phyloP scores from a whole-genome alignment of 2,888 invertebrate species.

The Apocheima hispidaria region DNA sequence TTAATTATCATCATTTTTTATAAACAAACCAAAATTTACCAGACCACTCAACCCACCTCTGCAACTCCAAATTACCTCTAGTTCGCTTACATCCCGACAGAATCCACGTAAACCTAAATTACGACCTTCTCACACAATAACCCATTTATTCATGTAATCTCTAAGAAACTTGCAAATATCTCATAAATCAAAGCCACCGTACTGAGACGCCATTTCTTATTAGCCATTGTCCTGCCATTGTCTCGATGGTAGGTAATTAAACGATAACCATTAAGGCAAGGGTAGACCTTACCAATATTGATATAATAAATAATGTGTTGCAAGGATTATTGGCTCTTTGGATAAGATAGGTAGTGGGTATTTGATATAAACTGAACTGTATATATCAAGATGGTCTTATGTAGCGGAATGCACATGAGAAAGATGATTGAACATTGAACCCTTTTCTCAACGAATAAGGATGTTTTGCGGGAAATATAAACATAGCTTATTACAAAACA shows the following conservation, averaged over 20 bases:
- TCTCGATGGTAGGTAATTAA: constrained; percentile 81
- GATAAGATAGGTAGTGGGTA: constrained; percentile 12
- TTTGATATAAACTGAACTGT: background rate
- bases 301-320: constrained; percentile 79
- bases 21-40: background rate
- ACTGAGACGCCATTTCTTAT: constrained; percentile 78
- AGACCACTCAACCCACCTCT: background rate
- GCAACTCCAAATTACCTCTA: constrained; percentile 7
- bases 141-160: constrained; percentile 73
- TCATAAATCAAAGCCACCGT: constrained; percentile 79
- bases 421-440: too few species aligned
- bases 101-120: constrained; percentile 47
- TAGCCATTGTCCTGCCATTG: constrained; percentile 77
- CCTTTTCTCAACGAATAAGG: too few species aligned
- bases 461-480: too few species aligned
- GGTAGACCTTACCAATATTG: constrained; percentile 78
- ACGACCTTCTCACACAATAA: constrained; percentile 56
- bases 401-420: too few species aligned
- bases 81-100: constrained; percentile 28
- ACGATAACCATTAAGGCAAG: constrained; percentile 80
- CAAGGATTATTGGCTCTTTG: constrained; percentile 64
- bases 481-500: too few species aligned
- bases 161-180: constrained; percentile 67
- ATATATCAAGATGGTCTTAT: background rate
- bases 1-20: too few species aligned